These are phyloP conservation scores for Tautogolabrus adspersus DNA, from an alignment of 2,113 vertebrate species.

Conservation along the genomic window DNA sequence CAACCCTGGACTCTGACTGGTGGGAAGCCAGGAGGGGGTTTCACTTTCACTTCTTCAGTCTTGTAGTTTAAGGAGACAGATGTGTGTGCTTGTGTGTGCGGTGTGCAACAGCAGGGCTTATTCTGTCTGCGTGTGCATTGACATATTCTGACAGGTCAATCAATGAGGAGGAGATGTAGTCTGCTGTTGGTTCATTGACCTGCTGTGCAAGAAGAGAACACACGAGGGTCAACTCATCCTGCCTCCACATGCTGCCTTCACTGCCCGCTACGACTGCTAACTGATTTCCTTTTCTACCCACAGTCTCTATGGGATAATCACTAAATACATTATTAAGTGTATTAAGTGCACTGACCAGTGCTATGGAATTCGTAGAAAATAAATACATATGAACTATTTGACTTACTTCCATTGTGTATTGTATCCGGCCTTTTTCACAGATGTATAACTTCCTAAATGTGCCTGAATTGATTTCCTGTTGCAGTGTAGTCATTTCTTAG, in stretches of 20 bases:
- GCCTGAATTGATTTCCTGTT: neutral
- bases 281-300: conserved; percentile 1
- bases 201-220: conserved; percentile 60
- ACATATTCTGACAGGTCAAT: conserved; percentile 73
- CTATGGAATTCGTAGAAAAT: no score
- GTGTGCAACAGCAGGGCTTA: conserved; percentile 42
- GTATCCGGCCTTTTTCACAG: neutral
- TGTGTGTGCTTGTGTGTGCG: conserved; percentile 39
- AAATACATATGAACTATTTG: no score
- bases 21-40: conserved; percentile 12
- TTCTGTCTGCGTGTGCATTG: conserved; percentile 52
- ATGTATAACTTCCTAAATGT: neutral
- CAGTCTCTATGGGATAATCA: neutral
- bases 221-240: conserved; percentile 58
- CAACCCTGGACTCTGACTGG: conserved; percentile 35
- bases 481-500: conserved; percentile 19
- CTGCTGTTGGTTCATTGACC: conserved; percentile 58
- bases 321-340: neutral
- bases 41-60: conserved; percentile 3
- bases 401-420: neutral
- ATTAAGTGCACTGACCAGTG: no score
- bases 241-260: conserved; percentile 21
- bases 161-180: conserved; percentile 65
- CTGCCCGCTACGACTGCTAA: conserved; percentile 33
- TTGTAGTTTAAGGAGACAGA: conserved; percentile 29